Evolutionary conservation across 1,140 invertebrate species (phyloP).

Genomic region (Hetaerina americana): DNA sequence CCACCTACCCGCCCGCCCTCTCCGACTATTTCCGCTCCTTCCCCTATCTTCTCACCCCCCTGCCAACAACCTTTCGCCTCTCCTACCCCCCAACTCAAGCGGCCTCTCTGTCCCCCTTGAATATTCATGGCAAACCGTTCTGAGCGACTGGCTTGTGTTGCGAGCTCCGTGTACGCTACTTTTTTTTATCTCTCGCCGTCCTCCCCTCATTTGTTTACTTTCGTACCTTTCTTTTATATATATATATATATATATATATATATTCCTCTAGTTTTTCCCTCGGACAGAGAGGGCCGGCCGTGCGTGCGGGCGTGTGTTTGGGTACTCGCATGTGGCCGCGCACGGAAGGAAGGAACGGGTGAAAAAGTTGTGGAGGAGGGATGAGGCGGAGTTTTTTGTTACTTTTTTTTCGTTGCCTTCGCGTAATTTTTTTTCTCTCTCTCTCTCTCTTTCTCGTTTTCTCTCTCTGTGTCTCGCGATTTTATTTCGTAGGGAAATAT

Average conservation of each 20-base stretch:
- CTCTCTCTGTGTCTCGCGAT: no score
- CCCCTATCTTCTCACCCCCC: neutral
- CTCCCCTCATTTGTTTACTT: neutral
- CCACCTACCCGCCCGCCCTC: neutral
- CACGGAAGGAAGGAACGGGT: neutral
- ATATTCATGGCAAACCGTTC: neutral
- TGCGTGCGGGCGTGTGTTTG: neutral
- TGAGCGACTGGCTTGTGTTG: neutral
- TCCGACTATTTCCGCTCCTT: neutral
- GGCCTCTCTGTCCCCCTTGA: neutral
- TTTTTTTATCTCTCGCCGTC: neutral
- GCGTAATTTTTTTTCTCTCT: no score
- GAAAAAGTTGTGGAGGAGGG: neutral
- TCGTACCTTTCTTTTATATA: neutral
- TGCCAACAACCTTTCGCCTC: neutral
- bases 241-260: no score
- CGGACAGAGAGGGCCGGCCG: neutral
- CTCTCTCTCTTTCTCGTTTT: no score
- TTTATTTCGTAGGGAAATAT: no score
- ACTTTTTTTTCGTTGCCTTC: no score
- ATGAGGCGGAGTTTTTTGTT: neutral
- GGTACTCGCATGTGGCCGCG: no score
- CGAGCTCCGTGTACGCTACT: neutral
- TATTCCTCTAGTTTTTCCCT: neutral
- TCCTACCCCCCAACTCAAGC: neutral